Evolutionary conservation across 1,140 invertebrate genomes (phyloP), one percentile per base, ranked within the genome.

Genomic region (Drosophila yakuba): DNA sequence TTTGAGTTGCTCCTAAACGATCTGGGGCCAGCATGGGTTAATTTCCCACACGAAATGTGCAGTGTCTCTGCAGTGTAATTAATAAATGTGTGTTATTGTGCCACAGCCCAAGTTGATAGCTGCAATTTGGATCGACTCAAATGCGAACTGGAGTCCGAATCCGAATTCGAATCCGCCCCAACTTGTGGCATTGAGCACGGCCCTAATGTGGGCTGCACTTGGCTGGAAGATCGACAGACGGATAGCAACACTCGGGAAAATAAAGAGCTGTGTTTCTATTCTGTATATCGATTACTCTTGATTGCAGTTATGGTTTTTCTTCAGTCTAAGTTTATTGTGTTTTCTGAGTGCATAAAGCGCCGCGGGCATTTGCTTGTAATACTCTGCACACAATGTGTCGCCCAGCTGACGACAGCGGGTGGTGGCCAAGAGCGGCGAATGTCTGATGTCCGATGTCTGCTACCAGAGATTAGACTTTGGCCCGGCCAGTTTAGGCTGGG

Each of bases 51-150:
- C 60, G 28, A 59, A 74, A 75, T 75, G 47, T 23, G 25, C 54
- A 63, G 50, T 83, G 63, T 83, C 59, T 71, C 55, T 61, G 69
- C 64, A 69, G 50, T 89, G 73, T 89, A 88, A 88, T 88, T 88
- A 88, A 89, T 88, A 88, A 88, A 89, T 88, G 84, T 88, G 59
- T 88, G 80, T 78, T 84, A 78, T 88, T 89, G 79, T 74, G 68
- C 48, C 76, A 20, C 72, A 74, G 44, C 38, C 41, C 23, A 43
- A 43, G 60, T 76, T 44, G 54, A 62, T 57, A 38, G 56, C 47
- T 74, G 51, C 56, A 75, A 75, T 76, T 74, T 75, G 39, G 63
- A 68, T 23, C 28, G 51, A 43, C 39, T 63, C 15, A 35, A 38
- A 68, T 38, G 55, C 41, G 62, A 45, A 12, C 8, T 45, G 43